Evolutionary conservation across 2,888 invertebrate genomes (phyloP).

Genomic region (Dryomyza anilis): DNA sequence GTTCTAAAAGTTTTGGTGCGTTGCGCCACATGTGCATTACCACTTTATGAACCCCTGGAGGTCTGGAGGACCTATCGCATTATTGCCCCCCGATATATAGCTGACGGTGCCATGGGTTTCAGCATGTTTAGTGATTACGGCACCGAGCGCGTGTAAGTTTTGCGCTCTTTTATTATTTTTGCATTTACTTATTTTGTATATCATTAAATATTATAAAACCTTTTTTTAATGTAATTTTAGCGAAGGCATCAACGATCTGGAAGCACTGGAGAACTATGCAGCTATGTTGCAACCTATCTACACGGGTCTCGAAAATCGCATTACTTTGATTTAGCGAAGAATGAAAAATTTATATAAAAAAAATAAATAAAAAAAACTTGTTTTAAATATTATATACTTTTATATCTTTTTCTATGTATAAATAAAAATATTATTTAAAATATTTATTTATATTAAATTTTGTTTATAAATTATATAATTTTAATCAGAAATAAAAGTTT

Average conservation of each 20-base stretch:
- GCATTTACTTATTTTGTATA: not conserved
- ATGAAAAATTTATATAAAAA: not conserved
- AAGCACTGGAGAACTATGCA: constrained; percentile 29
- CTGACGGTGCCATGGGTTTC: constrained; percentile 72
- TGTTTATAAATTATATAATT: not conserved
- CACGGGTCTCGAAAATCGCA: constrained; percentile 27
- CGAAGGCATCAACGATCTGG: constrained; percentile 23
- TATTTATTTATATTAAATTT: constrained; percentile 20
- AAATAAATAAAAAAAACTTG: not conserved
- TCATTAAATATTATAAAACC: not conserved
- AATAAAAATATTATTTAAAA: not conserved
- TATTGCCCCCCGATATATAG: constrained; percentile 66
- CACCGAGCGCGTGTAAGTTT: constrained; percentile 40
- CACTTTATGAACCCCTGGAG: constrained; percentile 66
- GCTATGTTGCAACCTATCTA: constrained; percentile 26
- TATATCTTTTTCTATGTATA: not conserved
- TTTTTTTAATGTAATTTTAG: constrained; percentile 22
- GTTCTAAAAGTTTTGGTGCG: constrained; percentile 64
- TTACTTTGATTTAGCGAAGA: not conserved
- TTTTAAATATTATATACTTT: not conserved
- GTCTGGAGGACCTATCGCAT: constrained; percentile 66
- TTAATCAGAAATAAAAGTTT: not conserved
- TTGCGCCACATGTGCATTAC: constrained; percentile 69
- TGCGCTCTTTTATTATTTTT: not conserved
- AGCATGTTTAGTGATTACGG: constrained; percentile 55